Conservation (phyloP, 2,888 invertebrate genomes). For the Barypeithes pellucidus region DNA sequence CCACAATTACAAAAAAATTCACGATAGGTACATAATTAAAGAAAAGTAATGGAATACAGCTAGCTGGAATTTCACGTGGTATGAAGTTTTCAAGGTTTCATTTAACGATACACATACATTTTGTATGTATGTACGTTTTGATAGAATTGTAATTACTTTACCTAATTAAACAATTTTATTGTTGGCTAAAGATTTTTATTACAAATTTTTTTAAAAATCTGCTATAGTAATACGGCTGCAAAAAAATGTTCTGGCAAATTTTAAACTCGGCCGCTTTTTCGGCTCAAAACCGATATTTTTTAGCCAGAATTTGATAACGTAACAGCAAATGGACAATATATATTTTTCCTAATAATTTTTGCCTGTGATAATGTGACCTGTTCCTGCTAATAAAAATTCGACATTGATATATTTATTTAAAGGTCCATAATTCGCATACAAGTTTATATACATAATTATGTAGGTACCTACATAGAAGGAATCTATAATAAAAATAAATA, state of each 20-base stretch:
- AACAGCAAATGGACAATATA: no score
- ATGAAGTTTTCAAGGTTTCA: slow-evolving; percentile 12
- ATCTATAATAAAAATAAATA: background rate
- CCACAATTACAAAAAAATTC: no score
- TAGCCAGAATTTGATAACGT: no score
- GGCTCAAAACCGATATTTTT: no score
- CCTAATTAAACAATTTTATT: background rate
- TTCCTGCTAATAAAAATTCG: no score
- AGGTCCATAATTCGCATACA: no score
- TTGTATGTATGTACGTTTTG: background rate
- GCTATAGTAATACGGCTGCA: background rate
- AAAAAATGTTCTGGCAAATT: background rate
- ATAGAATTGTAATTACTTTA: slow-evolving; percentile 1
- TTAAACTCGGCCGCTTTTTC: no score
- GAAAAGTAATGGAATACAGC: background rate
- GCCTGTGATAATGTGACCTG: no score
- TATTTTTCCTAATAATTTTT: no score
- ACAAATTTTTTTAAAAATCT: no score
- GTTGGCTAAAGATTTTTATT: background rate
- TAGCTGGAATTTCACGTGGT: background rate
- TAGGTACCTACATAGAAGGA: background rate
- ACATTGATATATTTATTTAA: no score
- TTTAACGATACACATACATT: background rate
- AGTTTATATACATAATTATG: no score
- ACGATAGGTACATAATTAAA: background rate